A percentile compares a stretch with the other conserved stretches of the same genome.
phyloP scores from a whole-genome alignment of 2,113 vertebrate species.

The Platysternon megacephalum region DNA sequence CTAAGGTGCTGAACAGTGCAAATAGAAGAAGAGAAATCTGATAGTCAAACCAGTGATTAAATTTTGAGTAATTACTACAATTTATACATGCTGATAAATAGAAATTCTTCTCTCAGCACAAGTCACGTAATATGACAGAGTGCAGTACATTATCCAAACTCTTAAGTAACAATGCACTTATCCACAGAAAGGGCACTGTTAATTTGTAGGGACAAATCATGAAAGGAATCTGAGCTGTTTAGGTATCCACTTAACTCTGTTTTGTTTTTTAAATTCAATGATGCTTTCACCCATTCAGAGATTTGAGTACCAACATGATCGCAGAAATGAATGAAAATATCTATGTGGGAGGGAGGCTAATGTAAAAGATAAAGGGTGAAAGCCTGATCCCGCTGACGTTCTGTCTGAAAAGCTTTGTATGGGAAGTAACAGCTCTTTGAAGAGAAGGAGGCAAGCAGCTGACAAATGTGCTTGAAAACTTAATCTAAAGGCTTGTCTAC shows the following conservation, averaged over 20 bases:
- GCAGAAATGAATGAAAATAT: background rate
- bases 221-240: background rate
- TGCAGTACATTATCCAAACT: rapidly evolving
- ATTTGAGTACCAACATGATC: background rate
- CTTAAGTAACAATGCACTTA: background rate
- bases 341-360: rapidly evolving
- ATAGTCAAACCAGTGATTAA: background rate
- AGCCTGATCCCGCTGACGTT: background rate
- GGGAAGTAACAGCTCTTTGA: background rate
- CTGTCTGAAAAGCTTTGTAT: background rate
- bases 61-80: background rate
- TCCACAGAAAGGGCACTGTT: background rate
- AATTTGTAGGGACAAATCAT: background rate
- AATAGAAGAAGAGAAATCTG: background rate
- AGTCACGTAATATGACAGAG: background rate
- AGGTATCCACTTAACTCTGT: rapidly evolving
- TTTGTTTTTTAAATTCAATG: background rate
- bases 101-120: background rate
- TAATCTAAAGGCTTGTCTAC: background rate
- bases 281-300: rapidly evolving
- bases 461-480: background rate
- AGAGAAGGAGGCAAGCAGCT: background rate
- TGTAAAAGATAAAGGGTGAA: too few relatives aligned
- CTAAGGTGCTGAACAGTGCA: background rate
- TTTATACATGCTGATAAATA: background rate